Evolutionary conservation across 2,888 invertebrate species (phyloP).

Genomic region (Galeruca laticollis): DNA sequence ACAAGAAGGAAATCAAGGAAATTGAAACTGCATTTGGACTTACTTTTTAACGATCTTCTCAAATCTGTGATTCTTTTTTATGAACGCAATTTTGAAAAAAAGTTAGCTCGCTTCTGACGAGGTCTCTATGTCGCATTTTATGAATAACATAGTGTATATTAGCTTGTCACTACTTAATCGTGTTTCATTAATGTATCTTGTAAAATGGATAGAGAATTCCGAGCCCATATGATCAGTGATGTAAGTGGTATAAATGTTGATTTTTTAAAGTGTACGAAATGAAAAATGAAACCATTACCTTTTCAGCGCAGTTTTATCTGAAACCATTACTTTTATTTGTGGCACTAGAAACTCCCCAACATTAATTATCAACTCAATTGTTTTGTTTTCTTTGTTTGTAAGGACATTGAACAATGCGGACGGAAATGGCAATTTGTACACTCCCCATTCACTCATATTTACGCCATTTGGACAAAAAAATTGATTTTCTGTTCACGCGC

Average conservation of each 20-base stretch:
- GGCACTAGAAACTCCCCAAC: constrained; percentile 30
- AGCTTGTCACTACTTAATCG: too few relatives aligned
- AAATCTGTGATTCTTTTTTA: too few relatives aligned
- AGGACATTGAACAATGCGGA: constrained; percentile 26
- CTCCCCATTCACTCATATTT: constrained; percentile 23
- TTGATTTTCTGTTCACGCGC: not conserved
- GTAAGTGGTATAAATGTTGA: not conserved
- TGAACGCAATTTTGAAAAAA: too few relatives aligned
- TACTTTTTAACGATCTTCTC: too few relatives aligned
- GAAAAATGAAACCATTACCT: constrained; percentile 34
- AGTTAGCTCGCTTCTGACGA: too few relatives aligned
- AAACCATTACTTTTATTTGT: constrained; percentile 34
- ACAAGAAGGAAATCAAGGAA: too few relatives aligned
- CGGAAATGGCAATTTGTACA: constrained; percentile 26
- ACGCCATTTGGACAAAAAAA: not conserved
- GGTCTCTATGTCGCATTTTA: too few relatives aligned
- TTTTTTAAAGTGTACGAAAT: constrained; percentile 19
- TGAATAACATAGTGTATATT: too few relatives aligned
- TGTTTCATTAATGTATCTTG: too few relatives aligned
- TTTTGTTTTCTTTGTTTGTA: constrained; percentile 34
- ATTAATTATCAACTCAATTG: constrained; percentile 34
- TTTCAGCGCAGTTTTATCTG: constrained; percentile 30
- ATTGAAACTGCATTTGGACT: too few relatives aligned
- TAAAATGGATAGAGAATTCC: too few relatives aligned
- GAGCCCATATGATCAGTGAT: too few relatives aligned